These are phyloP conservation scores for Mactromeris polynyma DNA, from an alignment of 2,888 invertebrate species.

Conservation along the genomic window DNA sequence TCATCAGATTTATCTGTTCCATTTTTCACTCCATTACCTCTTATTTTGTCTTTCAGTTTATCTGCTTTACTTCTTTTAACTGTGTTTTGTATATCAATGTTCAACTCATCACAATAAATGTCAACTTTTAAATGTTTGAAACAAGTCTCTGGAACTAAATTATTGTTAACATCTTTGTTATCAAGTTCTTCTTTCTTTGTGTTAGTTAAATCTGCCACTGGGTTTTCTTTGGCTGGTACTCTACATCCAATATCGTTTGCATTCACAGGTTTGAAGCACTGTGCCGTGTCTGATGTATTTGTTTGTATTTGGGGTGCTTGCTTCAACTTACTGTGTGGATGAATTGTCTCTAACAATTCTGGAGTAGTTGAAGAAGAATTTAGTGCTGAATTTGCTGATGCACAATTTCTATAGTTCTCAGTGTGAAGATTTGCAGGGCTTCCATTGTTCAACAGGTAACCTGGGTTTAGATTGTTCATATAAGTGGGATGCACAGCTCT, in stretches of 20 bases:
- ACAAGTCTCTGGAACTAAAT: not conserved
- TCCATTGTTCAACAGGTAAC: not conserved
- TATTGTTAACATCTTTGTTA: not conserved
- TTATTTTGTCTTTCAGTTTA: not conserved
- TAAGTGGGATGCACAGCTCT: constrained; percentile 37
- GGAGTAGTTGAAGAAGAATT: not conserved
- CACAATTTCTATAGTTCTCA: not conserved
- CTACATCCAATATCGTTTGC: not conserved
- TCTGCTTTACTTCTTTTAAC: not conserved
- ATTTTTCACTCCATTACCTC: not conserved
- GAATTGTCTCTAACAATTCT: not conserved
- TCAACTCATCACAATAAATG: not conserved
- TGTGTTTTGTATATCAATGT: not conserved
- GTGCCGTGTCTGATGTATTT: not conserved
- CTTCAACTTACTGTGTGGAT: not conserved
- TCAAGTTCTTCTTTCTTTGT: not conserved
- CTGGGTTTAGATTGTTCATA: not conserved
- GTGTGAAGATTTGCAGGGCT: not conserved
- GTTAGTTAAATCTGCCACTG: not conserved
- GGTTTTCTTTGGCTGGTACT: not conserved
- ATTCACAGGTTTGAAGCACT: not conserved
- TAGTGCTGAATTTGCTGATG: not conserved
- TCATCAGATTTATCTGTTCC: not conserved
- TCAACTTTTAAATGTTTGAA: not conserved
- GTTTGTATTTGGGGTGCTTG: not conserved